Conservation (phyloP, 64 coral and sea anemone genomes). For the Stichodactyla helianthus region DNA sequence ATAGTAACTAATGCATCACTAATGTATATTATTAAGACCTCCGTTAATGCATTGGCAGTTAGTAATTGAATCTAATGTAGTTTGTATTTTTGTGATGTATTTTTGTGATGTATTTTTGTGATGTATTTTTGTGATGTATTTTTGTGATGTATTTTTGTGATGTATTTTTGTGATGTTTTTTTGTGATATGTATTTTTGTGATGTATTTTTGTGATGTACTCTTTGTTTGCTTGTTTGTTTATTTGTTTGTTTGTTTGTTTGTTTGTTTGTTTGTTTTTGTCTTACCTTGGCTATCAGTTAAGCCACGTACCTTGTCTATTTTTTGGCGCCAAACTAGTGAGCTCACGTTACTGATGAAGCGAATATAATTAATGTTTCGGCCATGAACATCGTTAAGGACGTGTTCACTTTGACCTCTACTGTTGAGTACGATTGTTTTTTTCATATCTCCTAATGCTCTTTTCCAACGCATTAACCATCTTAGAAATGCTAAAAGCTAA, state of each 20-base stretch:
- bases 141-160: too few species aligned
- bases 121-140: too few species aligned
- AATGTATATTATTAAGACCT: background rate
- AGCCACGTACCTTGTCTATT: background rate
- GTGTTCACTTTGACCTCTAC: background rate
- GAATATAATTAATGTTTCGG: slow-evolving; percentile 4
- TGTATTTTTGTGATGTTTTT: too few species aligned
- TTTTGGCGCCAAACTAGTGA: background rate
- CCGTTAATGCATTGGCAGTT: background rate
- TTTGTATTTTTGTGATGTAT: slow-evolving; percentile 4
- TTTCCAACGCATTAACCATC: background rate
- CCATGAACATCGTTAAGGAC: background rate
- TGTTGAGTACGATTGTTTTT: background rate
- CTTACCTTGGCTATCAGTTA: background rate
- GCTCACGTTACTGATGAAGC: background rate
- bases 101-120: background rate
- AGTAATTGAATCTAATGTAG: background rate
- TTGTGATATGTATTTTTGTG: too few species aligned
- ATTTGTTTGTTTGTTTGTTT: too few species aligned
- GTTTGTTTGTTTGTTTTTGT: too few species aligned
- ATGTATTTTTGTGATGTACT: too few species aligned
- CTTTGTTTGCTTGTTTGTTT: too few species aligned
- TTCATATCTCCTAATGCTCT: background rate
- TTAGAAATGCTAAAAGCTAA: slow-evolving; percentile 7
- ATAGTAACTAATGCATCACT: background rate